These are phyloP conservation scores for Pseudomugil gertrudae DNA, from an alignment of 2,797 vertebrate genomes.

Conservation along the genomic window DNA sequence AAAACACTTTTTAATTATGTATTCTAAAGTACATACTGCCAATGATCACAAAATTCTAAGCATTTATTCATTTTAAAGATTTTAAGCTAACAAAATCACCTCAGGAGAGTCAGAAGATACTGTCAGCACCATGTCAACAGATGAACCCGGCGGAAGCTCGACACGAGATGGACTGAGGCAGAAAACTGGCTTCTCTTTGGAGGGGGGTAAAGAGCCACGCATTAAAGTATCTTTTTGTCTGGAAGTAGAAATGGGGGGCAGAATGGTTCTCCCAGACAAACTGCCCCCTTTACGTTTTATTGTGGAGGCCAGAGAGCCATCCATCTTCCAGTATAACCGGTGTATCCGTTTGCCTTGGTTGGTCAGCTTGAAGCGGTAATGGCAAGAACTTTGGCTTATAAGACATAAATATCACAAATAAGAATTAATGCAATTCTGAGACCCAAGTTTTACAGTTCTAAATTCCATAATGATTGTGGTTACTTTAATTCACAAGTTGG, in stretches of 20 bases:
- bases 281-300: constrained; percentile 23
- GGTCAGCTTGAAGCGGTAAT: constrained; percentile 86
- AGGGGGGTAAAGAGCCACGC: background rate
- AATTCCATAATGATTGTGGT: background rate
- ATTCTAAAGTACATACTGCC: background rate
- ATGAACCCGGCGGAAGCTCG: constrained; percentile 83
- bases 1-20: background rate
- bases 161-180: constrained; percentile 77
- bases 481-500: background rate
- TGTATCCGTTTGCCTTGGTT: constrained; percentile 86
- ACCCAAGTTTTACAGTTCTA: background rate
- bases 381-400: constrained; percentile 79
- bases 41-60: background rate
- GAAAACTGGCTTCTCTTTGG: constrained; percentile 74
- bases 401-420: constrained; percentile 13
- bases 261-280: constrained; percentile 15
- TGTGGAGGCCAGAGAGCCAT: constrained; percentile 61
- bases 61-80: background rate
- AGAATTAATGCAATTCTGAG: background rate
- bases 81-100: constrained; percentile 67
- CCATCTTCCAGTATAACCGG: constrained; percentile 85
- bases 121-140: constrained; percentile 81
- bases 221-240: constrained; percentile 16
- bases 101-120: constrained; percentile 80
- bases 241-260: constrained; percentile 46